These are phyloP conservation scores for Ophion slaviceki DNA, from an alignment of 2,888 invertebrate genomes.

Conservation along the genomic window DNA sequence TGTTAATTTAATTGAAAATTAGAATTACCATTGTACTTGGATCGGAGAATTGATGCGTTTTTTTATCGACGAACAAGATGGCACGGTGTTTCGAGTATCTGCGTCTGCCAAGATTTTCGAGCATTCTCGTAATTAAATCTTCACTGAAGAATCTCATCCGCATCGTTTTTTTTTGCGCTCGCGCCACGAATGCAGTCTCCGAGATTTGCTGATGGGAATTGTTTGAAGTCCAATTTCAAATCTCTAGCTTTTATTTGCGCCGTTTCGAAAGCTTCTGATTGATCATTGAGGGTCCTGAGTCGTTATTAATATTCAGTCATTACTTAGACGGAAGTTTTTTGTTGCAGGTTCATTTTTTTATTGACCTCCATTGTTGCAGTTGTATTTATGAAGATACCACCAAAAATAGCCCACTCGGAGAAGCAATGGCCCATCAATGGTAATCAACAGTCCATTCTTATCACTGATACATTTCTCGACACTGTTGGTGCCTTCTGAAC, in stretches of 20 bases:
- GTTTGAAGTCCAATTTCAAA: neutral
- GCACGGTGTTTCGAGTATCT: conserved; percentile 11
- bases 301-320: neutral
- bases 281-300: neutral
- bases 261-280: neutral
- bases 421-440: too few relatives aligned
- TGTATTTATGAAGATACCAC: neutral
- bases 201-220: neutral
- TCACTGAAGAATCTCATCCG: neutral
- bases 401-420: neutral
- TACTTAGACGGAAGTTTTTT: neutral
- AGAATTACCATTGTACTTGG: conserved; percentile 54
- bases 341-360: neutral
- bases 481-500: too few relatives aligned
- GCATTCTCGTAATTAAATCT: neutral
- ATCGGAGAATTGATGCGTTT: conserved; percentile 49
- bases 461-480: too few relatives aligned
- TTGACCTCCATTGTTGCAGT: neutral
- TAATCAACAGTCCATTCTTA: too few relatives aligned
- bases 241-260: neutral
- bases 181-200: neutral
- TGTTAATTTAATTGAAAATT: conserved; percentile 66
- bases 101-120: neutral
- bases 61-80: conserved; percentile 33
- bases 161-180: neutral